phyloP scores from a whole-genome alignment of 53 echinoderm and acorn worm species.

The Henricia sp. region DNA sequence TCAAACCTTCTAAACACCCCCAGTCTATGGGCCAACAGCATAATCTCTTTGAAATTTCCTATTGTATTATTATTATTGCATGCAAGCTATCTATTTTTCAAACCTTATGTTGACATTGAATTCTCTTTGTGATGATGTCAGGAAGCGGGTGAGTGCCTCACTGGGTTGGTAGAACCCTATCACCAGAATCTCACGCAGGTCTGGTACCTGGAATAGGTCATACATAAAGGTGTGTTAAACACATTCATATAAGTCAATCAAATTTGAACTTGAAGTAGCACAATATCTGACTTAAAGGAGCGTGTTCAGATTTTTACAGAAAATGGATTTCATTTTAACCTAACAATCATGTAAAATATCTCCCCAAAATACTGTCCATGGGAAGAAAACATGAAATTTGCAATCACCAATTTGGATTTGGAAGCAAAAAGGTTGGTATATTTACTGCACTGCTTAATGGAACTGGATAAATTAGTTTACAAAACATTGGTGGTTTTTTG shows the following conservation, averaged over 20 bases:
- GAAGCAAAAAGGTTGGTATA: too few species aligned
- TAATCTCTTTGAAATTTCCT: too few species aligned
- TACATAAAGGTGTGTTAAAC: neutral
- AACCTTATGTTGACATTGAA: conserved; percentile 88
- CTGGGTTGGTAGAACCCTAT: conserved; percentile 97
- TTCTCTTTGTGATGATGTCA: conserved; percentile 80
- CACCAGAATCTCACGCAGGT: conserved; percentile 83
- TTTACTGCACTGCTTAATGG: too few species aligned
- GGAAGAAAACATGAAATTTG: too few species aligned
- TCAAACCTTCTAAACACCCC: too few species aligned
- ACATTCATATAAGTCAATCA: neutral
- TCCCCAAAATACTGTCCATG: too few species aligned
- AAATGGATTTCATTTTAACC: too few species aligned
- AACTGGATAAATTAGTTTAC: too few species aligned
- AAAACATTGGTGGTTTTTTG: too few species aligned
- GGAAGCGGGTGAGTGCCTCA: conserved; percentile 86
- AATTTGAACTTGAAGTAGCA: neutral
- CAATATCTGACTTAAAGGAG: neutral
- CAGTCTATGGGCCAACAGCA: too few species aligned
- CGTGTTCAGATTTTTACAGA: neutral
- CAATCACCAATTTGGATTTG: too few species aligned
- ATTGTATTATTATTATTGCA: too few species aligned
- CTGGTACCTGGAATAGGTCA: conserved; percentile 68
- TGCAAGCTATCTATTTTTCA: neutral
- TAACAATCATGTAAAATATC: neutral